Evolutionary conservation across 2,888 invertebrate species (phyloP), one percentile per base, ranked within the genome.

Genomic region (Diaperis boleti): DNA sequence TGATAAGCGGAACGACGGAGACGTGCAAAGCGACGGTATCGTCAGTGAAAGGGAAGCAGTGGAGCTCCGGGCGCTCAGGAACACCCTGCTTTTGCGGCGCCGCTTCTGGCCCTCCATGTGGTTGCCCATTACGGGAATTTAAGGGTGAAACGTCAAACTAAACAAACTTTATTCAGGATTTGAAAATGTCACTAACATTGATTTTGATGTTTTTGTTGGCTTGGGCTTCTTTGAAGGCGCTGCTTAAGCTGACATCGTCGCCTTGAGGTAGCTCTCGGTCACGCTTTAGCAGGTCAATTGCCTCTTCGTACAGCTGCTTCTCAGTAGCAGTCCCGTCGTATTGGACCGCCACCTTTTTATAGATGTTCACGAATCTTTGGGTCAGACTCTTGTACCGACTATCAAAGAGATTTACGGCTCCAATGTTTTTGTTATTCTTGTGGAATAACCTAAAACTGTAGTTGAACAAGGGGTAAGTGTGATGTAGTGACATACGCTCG

Each of bases 371-470:
- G 69, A 90, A 88, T 69, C 82, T 83, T 73, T 87, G 90, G 0
- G 85, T 85, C 66, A 84, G 83, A 20, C 85, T 86, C 75, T 78
- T 85, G n/a, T 82, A 79, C 69, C 78, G 76, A n/a, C 76, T 79
- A 70, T 83, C 86, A 0, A 82, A 76, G 72, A 91, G 79, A 71
- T 87, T 88, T 1, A 85, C 78, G 1, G 83, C 80, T 33, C 86
- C 86, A 44, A 85, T 75, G 17, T 85, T 85, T 66, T 84, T 86
- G 13, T 86, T 83, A 42, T 84, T 81, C 60, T 86, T 85, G 66
- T 92, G 90, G 71, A 89, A 89, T 79, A 88, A 85, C 11, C 92
- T 92, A 79, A 26, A 85, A 82, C 70, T 64, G 22, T 22, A 6
- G 11, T 13, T 13, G 14, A 37, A n/a, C n/a, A n/a, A n/a, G n/a